These are phyloP conservation scores for Nibea albiflora DNA, from an alignment of 2,113 vertebrate species.

Conservation along the genomic window DNA sequence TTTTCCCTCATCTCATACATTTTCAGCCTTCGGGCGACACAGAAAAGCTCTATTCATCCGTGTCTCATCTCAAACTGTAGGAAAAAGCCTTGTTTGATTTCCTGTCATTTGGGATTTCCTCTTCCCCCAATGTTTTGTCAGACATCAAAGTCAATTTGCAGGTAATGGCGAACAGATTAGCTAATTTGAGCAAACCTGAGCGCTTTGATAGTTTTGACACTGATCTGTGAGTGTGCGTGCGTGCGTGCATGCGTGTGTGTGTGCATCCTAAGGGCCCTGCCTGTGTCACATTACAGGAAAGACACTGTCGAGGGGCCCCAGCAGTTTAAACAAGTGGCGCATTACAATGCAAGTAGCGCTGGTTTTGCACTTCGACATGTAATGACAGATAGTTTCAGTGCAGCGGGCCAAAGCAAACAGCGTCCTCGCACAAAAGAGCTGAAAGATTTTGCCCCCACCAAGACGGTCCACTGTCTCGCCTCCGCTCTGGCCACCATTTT, in stretches of 20 bases:
- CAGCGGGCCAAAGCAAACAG: constrained; percentile 82
- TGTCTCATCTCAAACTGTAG: constrained; percentile 57
- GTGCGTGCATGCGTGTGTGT: constrained; percentile 42
- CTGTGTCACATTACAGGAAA: constrained; percentile 80
- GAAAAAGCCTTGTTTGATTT: constrained; percentile 76
- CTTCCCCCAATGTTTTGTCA: constrained; percentile 75
- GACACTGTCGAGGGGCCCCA: constrained; percentile 70
- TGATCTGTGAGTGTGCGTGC: constrained; percentile 58
- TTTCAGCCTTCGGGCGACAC: constrained; percentile 50
- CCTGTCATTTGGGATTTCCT: constrained; percentile 79
- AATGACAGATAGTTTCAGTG: constrained; percentile 83
- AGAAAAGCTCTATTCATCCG: constrained; percentile 76
- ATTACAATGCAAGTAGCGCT: constrained; percentile 69
- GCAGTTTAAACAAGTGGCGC: constrained; percentile 80
- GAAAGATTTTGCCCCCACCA: constrained; percentile 47
- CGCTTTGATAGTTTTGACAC: constrained; percentile 74
- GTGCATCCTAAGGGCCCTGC: constrained; percentile 52
- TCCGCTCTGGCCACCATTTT: not conserved
- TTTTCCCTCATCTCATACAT: constrained; percentile 68
- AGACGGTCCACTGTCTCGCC: constrained; percentile 38
- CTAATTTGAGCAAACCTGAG: constrained; percentile 80
- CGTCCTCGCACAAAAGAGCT: constrained; percentile 41
- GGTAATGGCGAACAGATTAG: constrained; percentile 78
- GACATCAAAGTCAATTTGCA: constrained; percentile 80
- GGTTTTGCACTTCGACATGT: constrained; percentile 77